Base-by-base conservation (phyloP, 2,113 vertebrate genomes). In the Tupaia chinensis region DNA sequence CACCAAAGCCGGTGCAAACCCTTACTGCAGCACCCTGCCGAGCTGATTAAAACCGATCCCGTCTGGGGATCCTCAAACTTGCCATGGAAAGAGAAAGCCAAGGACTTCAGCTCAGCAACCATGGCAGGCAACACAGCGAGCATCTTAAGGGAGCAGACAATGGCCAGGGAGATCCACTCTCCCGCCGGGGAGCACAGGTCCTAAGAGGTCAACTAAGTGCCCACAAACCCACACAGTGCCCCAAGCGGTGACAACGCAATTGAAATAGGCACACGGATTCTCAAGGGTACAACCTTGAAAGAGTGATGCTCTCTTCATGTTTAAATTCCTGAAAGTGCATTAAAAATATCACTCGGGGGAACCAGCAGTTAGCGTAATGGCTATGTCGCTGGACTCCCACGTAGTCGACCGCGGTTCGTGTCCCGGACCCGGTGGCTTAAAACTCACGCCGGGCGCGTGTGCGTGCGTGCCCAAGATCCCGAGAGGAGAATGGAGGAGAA, bases 21-120 rank as follows among this genome's bases (percentile, higher is more conserved):
- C 78, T 53, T 53, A 0, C 23, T 0, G 15, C 2, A 2, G 60
- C 16, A 1, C 70, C 16, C 54, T 1, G 1, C 20, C 5, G 2
- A 25, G 34, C 32, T 1, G 0, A 32, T 6, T 79, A 27, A 32
- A 44, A 44, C 44, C 5, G 44, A 44, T 44, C 44, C 44, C 44
- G 44, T 44, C 44, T 44, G 44, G 44, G 44, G 44, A 44, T 44
- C 44, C 44, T 44, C 44, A 44, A 5, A 4, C 44, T 5, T 44
- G 44, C 44, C 44, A 44, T 4, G 44, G 44, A 44, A 44, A 44
- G 44, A 44, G 44, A 44, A 44, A 44, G 22, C 63, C 32, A 44
- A 27, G 77, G n/a, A 11, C 17, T 7, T 0, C 1, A 5, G 56
- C 54, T 6, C 69, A 3, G 63, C 0, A 4, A 27, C 27, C 72